Percentiles rank a stretch among this genome's conserved stretches.
Evolutionary conservation across 2,113 vertebrate species (phyloP).

Genomic region (Vulpes vulpes): DNA sequence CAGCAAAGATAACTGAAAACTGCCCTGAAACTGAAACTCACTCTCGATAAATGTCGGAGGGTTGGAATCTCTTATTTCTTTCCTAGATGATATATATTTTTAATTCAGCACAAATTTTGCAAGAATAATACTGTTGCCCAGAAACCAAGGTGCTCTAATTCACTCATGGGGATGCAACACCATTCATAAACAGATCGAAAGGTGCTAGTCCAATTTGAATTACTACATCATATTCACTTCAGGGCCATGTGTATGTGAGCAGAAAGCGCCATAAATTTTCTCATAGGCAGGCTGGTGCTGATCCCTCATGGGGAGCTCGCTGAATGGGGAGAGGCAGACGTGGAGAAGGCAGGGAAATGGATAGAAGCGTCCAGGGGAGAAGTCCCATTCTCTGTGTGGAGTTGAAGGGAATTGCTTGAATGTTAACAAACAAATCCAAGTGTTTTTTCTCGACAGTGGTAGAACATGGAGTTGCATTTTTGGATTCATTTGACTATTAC

Average conservation of each 20-base stretch:
- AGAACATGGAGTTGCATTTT: constrained; percentile 49
- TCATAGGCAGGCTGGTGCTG: not conserved
- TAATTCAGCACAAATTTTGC: constrained; percentile 76
- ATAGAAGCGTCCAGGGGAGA: not conserved
- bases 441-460: not conserved
- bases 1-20: not conserved
- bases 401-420: constrained; percentile 43
- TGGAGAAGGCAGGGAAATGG: not conserved
- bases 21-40: constrained; percentile 45
- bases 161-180: not conserved
- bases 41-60: constrained; percentile 19
- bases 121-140: constrained; percentile 64
- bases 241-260: constrained; percentile 46
- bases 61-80: constrained; percentile 50
- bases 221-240: constrained; percentile 45
- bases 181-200: constrained; percentile 74
- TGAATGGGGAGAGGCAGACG: not conserved
- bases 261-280: constrained; percentile 47
- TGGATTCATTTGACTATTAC: not conserved
- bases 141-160: constrained; percentile 56
- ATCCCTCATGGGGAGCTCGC: not conserved
- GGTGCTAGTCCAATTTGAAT: constrained; percentile 68
- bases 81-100: constrained; percentile 76
- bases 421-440: constrained; percentile 53
- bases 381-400: not conserved